Evolutionary conservation across 2,888 invertebrate genomes (phyloP).

Genomic region (Andrena haemorrhoa): DNA sequence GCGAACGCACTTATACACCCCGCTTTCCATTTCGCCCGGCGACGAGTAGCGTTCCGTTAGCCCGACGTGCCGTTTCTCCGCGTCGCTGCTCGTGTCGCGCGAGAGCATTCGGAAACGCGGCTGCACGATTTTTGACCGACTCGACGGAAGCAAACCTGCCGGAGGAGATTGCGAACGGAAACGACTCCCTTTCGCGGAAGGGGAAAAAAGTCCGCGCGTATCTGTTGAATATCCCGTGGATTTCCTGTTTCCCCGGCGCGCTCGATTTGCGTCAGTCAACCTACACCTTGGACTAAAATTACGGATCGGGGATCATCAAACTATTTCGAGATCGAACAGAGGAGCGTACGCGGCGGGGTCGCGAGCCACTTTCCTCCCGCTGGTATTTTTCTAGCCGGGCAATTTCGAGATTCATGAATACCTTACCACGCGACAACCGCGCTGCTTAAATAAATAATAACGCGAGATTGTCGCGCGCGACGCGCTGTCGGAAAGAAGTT

Average conservation of each 20-base stretch:
- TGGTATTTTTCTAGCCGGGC: conserved; percentile 23
- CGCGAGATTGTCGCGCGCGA: neutral
- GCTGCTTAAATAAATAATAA: conserved; percentile 17
- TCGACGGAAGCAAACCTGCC: neutral
- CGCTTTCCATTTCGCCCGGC: conserved; percentile 8
- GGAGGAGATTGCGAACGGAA: neutral
- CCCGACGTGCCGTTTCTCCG: neutral
- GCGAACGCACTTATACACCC: conserved; percentile 17
- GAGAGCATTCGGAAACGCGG: conserved; percentile 3
- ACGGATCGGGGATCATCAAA: conserved; percentile 75
- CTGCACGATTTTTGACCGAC: neutral
- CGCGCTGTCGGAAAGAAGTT: neutral
- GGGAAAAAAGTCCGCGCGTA: conserved; percentile 8
- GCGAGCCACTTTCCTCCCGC: conserved; percentile 15
- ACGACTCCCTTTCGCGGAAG: neutral
- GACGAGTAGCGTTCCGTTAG: neutral
- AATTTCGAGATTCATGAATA: conserved; percentile 6
- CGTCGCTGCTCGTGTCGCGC: conserved; percentile 1
- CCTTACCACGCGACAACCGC: neutral
- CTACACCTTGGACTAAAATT: conserved; percentile 82
- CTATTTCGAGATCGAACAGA: conserved; percentile 73
- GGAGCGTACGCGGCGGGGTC: conserved; percentile 19
- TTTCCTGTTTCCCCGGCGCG: conserved; percentile 76
- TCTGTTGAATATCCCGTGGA: conserved; percentile 27
- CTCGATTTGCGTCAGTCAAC: conserved; percentile 78